Base-by-base conservation (phyloP, 2,888 invertebrate species). In the Lasius fuliginosus region DNA sequence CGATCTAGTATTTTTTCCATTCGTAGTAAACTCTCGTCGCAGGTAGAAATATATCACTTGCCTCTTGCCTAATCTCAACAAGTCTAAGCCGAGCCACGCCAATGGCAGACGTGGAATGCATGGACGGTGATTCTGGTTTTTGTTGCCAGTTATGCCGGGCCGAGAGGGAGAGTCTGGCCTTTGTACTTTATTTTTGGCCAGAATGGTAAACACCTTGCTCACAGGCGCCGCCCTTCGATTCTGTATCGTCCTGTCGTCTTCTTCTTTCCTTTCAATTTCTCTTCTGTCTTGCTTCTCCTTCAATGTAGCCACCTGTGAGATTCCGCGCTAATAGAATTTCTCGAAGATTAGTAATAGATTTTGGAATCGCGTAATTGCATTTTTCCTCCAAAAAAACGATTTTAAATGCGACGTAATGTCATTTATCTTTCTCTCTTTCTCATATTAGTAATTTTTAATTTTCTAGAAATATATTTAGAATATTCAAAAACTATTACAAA, bases 181-280 rank as follows among this genome's bases (percentile, higher is more conserved):
- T 93, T 93, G 91, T 93, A 92, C 91, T 93, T 94, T 93, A 93
- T 94, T 94, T 94, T 94, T 92, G 90, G 91, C 88, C 91, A 88
- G 91, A 94, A 94, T 94, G 94, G 94, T 94, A 94, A 94, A 94
- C 94, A 94, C 94, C 94, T 94, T 94, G 93, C 94, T 94, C 93
- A 92, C 89, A 94, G 94, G 94, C 94, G 93, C 93, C 93, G 94
- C 90, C 89, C 87, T 90, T 90, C 90, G 89, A 83, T 89, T 90
- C 88, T 86, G 86, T 87, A 84, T 86, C 89, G 60, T 84, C 86
- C 84, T 82, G 75, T 83, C 73, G 67, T 82, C 85, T 69, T 83
- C 85, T 73, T 84, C 74, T 65, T 77, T 83, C 74, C 69, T 64
- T 76, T 67, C 30, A 49, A 84, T 58, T 85, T 46, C 49, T 71